Evolutionary conservation across 2,797 vertebrate genomes (phyloP).

Genomic region (Micrastur ruficollis): DNA sequence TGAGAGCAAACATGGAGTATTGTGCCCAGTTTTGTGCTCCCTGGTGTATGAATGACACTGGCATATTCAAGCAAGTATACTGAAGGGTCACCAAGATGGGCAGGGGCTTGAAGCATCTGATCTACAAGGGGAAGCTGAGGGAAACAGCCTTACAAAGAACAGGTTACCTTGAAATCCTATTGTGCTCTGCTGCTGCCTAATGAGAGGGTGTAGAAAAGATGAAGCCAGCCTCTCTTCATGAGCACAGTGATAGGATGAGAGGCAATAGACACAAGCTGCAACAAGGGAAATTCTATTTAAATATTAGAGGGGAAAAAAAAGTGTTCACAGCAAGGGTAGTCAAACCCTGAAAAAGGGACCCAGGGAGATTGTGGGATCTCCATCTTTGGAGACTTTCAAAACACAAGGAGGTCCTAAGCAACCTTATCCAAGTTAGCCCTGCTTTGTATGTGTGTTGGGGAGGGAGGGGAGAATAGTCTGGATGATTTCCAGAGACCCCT

Average conservation of each 20-base stretch:
- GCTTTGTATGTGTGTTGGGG: not conserved
- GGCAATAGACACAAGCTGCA: not conserved
- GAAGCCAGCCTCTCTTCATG: not conserved
- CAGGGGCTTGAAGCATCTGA: not conserved
- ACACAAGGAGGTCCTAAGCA: not conserved
- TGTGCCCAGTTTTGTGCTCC: not conserved
- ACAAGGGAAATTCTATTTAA: not conserved
- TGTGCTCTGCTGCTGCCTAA: not conserved
- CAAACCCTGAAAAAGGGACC: not conserved
- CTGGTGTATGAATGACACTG: not conserved
- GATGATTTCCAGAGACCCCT: not conserved
- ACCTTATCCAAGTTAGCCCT: not conserved
- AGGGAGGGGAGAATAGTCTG: not conserved
- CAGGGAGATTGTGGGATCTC: not conserved
- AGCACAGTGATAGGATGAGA: not conserved
- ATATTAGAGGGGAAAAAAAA: not conserved
- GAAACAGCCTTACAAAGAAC: not conserved
- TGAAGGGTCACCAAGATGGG: not conserved
- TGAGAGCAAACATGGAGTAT: not conserved
- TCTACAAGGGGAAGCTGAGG: not conserved
- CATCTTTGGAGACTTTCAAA: not conserved
- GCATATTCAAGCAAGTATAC: not conserved
- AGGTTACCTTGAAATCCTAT: not conserved
- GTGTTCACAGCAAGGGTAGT: not conserved
- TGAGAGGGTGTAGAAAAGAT: not conserved